Percentiles rank a stretch among this genome's conserved stretches.
These are phyloP conservation scores for Athripsodes cinereus DNA, from an alignment of 2,888 invertebrate genomes.

Conservation along the genomic window DNA sequence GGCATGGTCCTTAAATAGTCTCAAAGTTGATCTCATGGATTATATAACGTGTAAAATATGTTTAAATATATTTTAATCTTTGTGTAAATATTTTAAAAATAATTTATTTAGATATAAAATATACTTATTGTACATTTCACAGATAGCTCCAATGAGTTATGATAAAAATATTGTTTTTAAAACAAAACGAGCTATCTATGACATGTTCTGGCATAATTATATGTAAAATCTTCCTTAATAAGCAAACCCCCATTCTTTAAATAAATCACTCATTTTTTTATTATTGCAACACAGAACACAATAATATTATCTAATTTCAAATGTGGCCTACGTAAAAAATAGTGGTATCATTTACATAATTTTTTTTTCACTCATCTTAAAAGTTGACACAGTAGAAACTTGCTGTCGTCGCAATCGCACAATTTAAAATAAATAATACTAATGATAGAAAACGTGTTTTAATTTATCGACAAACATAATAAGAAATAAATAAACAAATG, in stretches of 20 bases:
- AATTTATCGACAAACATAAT: background rate
- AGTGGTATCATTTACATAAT: too few species aligned
- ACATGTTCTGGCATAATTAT: background rate
- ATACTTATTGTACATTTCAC: background rate
- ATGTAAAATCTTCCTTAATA: background rate
- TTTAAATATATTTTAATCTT: too few species aligned
- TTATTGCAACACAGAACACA: too few species aligned
- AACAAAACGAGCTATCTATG: background rate
- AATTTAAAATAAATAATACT: background rate
- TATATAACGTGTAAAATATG: background rate
- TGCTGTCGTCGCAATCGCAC: too few species aligned
- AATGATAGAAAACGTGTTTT: too few species aligned
- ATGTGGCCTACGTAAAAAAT: background rate
- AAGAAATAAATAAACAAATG: background rate
- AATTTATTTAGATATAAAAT: too few species aligned
- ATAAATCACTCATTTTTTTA: too few species aligned
- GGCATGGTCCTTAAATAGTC: conserved; percentile 17
- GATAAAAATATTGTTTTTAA: background rate
- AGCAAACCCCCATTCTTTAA: too few species aligned
- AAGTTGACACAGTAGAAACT: background rate
- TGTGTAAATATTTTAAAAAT: too few species aligned
- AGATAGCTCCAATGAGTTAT: background rate
- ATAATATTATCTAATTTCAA: background rate
- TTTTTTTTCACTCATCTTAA: too few species aligned
- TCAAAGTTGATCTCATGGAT: conserved; percentile 15